phyloP scores from a whole-genome alignment of 2,797 vertebrate species.

The Melanotaenia nigrans region DNA sequence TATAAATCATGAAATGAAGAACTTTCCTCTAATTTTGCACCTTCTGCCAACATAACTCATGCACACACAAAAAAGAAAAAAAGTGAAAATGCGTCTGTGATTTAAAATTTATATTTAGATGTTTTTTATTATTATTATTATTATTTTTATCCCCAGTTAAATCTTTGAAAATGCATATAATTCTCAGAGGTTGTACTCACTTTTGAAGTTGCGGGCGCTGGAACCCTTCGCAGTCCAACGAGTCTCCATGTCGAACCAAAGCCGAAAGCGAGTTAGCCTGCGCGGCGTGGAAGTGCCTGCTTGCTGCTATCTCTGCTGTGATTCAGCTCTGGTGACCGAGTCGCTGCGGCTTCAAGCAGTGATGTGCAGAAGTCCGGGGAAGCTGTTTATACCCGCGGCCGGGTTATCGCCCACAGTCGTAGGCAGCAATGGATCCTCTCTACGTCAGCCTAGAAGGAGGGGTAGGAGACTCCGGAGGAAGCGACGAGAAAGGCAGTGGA shows the following conservation, averaged over 20 bases:
- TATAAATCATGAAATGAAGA: neutral
- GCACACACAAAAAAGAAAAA: neutral
- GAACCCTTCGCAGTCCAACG: conserved; percentile 64
- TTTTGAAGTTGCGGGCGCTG: conserved; percentile 75
- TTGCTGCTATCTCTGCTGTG: conserved; percentile 85
- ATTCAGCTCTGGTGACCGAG: conserved; percentile 80
- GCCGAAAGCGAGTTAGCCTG: conserved; percentile 88
- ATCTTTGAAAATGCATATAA: too few relatives aligned
- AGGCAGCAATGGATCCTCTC: conserved; percentile 74
- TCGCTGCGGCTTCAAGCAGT: conserved; percentile 74
- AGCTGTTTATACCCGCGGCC: conserved; percentile 72
- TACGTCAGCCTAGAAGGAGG: conserved; percentile 68
- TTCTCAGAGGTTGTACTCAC: conserved; percentile 62
- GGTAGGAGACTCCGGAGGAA: conserved; percentile 66
- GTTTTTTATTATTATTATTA: too few relatives aligned
- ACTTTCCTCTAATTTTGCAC: neutral
- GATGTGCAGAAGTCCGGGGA: conserved; percentile 42
- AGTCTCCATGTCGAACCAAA: conserved; percentile 84
- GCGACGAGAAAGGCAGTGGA: conserved; percentile 69
- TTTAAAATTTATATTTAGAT: neutral
- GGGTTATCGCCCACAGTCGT: conserved; percentile 66
- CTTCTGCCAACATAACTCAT: neutral
- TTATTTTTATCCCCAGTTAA: too few relatives aligned
- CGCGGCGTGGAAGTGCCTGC: conserved; percentile 75
- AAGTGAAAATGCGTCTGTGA: neutral